These are phyloP conservation scores for Anser cygnoides DNA, from an alignment of 2,113 vertebrate species.

Conservation along the genomic window DNA sequence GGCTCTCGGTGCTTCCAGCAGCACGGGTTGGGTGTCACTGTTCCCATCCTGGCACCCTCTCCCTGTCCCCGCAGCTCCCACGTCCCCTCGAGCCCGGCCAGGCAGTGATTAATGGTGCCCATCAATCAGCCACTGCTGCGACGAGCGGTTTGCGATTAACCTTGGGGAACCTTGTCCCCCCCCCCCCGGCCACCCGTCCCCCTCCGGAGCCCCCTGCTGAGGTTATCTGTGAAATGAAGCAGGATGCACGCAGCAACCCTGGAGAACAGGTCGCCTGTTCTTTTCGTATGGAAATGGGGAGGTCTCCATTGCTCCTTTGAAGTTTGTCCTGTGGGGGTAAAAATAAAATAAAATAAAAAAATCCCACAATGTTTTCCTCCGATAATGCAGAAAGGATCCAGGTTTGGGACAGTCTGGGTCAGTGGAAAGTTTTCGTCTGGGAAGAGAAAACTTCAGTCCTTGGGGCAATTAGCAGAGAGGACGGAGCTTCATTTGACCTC, in stretches of 20 bases:
- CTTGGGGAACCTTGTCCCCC: constrained; percentile 33
- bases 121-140: constrained; percentile 58
- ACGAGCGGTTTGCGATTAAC: constrained; percentile 66
- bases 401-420: background rate
- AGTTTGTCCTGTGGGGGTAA: background rate
- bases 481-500: background rate
- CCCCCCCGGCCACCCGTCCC: background rate
- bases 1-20: background rate
- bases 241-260: background rate
- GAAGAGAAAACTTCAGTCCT: background rate
- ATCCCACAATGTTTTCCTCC: background rate
- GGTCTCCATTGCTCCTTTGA: constrained; percentile 42
- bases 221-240: constrained; percentile 64
- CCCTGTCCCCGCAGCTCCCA: background rate
- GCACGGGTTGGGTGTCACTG: background rate
- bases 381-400: background rate
- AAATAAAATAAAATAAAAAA: background rate
- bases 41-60: background rate
- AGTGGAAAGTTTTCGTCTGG: background rate
- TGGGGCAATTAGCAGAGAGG: background rate
- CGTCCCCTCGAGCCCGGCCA: constrained; percentile 3
- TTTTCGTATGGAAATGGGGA: constrained; percentile 62
- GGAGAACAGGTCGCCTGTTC: constrained; percentile 9
- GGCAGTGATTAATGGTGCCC: constrained; percentile 66
- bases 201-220: background rate